Base-by-base conservation (phyloP, 2,888 invertebrate genomes). In the Eumacrocentrus americanus region DNA sequence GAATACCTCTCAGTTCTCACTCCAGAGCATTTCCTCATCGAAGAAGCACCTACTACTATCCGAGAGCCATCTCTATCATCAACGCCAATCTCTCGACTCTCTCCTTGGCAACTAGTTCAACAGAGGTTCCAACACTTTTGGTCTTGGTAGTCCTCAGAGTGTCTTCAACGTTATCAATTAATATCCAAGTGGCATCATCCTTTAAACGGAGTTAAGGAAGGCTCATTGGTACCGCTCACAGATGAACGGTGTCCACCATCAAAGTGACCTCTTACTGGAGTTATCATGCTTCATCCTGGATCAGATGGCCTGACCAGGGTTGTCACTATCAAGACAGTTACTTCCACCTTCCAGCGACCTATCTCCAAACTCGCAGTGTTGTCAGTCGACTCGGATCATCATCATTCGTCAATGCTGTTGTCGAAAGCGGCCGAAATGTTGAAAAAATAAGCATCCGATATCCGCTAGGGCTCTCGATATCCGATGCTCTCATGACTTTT, bases 291-390 rank as follows among this genome's bases (percentile, higher is more conserved):
- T 4, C 40, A 53, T 22, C 35, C 44, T 0, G 54, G 56, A 0
- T 18, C 37, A 7, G 56, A 59, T 12, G 59, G 48, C n/a, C 56
- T 61, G 46, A 56, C 35, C 47, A 46, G 62, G 7, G 54, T 60
- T 3, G 62, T 55, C 9, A 55, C 62, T 0, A 11, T 58, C 11
- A 54, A 51, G 12, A 62, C 47, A 1, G 50, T 50, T 1, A 53
- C 42, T 0, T 42, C 58, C 4, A 54, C 53, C 7, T 42, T 53
- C 42, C 47, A 18, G 3, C 3, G 57, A 34, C 42, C 58, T 2
- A 52, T 59, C 16, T 5, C 44, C 0, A 58, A 62, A 18, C 20
- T 51, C 1, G 58, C 51, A 7, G 12, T 53, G 2, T 34, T 53
- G 11, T 40, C 59, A 5, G 16, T 48, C 2, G 2, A 7, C 12